A percentile compares a stretch with the other conserved stretches of the same genome.
These are phyloP conservation scores for Nanorana parkeri DNA, from an alignment of 2,113 vertebrate genomes.

Conservation along the genomic window DNA sequence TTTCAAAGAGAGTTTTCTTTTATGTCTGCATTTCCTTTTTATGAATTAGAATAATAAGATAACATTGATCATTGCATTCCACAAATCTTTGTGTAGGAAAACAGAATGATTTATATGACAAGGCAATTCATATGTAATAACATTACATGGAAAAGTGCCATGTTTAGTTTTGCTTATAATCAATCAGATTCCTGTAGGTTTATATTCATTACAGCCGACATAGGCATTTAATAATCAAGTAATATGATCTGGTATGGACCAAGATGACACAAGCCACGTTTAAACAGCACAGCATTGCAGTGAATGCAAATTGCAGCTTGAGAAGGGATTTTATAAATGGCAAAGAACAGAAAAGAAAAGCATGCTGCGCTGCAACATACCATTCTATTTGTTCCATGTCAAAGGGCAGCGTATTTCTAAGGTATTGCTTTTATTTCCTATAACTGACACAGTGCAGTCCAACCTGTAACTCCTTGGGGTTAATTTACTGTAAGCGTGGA, in stretches of 20 bases:
- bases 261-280: neutral
- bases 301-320: neutral
- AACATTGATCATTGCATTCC: neutral
- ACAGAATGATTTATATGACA: neutral
- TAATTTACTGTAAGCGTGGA: too few relatives aligned
- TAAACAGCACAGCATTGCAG: neutral
- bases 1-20: too few relatives aligned
- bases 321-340: neutral
- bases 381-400: neutral
- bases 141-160: neutral
- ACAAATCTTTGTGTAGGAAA: neutral
- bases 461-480: too few relatives aligned
- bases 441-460: neutral
- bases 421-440: neutral
- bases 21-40: too few relatives aligned
- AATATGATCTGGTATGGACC: neutral
- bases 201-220: neutral
- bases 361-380: neutral
- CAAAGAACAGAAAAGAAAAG: neutral
- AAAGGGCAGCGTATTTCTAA: neutral
- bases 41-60: neutral
- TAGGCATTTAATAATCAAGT: neutral
- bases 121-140: neutral
- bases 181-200: neutral
- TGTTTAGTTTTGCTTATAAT: neutral